Evolutionary conservation across 2,113 vertebrate species (phyloP), one percentile per base, ranked within the genome.

Genomic region (Lucifuga dentata): DNA sequence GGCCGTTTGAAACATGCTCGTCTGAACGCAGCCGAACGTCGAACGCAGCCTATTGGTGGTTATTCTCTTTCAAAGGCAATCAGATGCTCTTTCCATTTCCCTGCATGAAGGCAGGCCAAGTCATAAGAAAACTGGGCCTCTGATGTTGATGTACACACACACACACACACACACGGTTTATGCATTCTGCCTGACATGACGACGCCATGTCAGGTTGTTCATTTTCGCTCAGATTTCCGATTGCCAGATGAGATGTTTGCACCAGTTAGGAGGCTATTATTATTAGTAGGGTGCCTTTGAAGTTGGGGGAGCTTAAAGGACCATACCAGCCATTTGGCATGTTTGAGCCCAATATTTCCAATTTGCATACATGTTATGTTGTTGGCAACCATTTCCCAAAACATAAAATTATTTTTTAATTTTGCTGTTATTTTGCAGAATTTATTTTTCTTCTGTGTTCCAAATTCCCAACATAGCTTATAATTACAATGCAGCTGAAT

Each of bases 101-200:
- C 36, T 44, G 6, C 6, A 59, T 23, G 11, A 58, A 4, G 11
- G 8, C 39, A 8, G 12, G 11, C 15, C 11, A 11, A 51, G 23
- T 62, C 44, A 58, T 15, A 36, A 32, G 12, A 57, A 29, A 16
- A 50, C 0, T 1, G 43, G 23, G 45, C 3, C 39, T 52, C 44
- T 73, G 43, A 76, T 57, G 56, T 72, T 76, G n/a, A 26, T 1
- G 45, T 60, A 3, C 23, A 49, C 20, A 52, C 24, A 62, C 67
- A 35, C 36, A 43, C 11, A 15, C 19, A 10, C 26, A 41, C 21
- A 35, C 20, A 61, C 35, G 26, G 26, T 29, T 29, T 29, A 7
- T 29, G 26, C 26, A 29, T 29, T 65, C 17, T 21, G 12, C 23
- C 15, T 29, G n/a, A n/a, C n/a, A n/a, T n/a, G n/a, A n/a, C n/a